These are phyloP conservation scores for Vanessa atalanta DNA, from an alignment of 1,140 invertebrate species.

Conservation along the genomic window DNA sequence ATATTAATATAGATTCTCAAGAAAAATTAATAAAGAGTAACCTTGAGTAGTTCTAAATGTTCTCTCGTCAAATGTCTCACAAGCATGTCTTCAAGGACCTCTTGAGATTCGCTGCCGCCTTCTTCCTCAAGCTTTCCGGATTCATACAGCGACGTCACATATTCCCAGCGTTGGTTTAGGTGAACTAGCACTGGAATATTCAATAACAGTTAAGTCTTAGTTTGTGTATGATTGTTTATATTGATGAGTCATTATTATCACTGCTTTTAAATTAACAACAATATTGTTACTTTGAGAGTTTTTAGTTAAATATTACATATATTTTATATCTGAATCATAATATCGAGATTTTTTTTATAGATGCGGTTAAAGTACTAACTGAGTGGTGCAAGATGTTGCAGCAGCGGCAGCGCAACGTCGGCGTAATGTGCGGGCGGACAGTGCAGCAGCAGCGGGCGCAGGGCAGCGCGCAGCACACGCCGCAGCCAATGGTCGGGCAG, in stretches of 20 bases:
- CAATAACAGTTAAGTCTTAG: neutral
- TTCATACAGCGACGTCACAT: constrained; percentile 88
- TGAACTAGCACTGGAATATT: constrained; percentile 85
- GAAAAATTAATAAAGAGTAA: constrained; percentile 46
- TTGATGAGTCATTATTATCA: too few relatives aligned
- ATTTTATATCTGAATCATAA: too few relatives aligned
- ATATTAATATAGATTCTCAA: neutral
- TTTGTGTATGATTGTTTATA: too few relatives aligned
- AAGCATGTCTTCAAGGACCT: constrained; percentile 93
- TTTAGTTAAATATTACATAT: too few relatives aligned
- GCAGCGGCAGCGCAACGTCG: constrained; percentile 88
- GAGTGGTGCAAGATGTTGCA: constrained; percentile 88
- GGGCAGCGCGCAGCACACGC: constrained; percentile 90
- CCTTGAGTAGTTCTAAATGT: constrained; percentile 91
- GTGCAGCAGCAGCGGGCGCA: constrained; percentile 91
- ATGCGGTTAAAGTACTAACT: constrained; percentile 75
- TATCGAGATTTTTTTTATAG: neutral
- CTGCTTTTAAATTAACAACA: too few relatives aligned
- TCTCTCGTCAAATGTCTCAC: constrained; percentile 92
- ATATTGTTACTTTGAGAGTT: too few relatives aligned
- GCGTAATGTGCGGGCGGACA: constrained; percentile 90
- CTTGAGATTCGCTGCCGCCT: constrained; percentile 90
- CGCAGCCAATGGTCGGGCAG: constrained; percentile 93
- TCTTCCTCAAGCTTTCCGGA: constrained; percentile 89
- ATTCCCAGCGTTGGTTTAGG: constrained; percentile 89